Percentiles rank a stretch among this genome's conserved stretches.
These are phyloP conservation scores for Carcina quercana DNA, from an alignment of 2,888 invertebrate species.

Conservation along the genomic window DNA sequence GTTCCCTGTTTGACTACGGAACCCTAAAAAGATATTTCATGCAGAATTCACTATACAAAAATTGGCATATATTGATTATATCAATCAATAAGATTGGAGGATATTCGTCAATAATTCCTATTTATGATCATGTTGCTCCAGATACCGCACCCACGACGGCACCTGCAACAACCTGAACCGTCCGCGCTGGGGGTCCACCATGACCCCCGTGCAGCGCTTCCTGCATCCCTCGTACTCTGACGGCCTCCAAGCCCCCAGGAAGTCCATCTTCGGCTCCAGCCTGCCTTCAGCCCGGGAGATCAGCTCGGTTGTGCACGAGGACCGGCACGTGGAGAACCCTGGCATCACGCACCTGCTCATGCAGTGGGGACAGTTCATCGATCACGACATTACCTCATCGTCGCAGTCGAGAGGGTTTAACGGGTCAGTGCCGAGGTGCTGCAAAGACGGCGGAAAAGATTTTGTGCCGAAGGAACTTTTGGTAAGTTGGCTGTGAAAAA, in stretches of 20 bases:
- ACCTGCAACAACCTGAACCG: conserved; percentile 89
- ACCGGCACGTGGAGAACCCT: conserved; percentile 76
- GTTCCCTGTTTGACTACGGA: no score
- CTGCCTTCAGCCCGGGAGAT: conserved; percentile 86
- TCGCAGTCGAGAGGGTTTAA: conserved; percentile 86
- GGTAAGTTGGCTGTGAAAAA: conserved; percentile 52
- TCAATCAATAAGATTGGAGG: no score
- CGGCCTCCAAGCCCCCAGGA: conserved; percentile 75
- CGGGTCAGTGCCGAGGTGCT: conserved; percentile 86
- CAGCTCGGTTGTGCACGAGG: conserved; percentile 77
- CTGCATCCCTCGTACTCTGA: conserved; percentile 88
- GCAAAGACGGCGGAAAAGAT: conserved; percentile 75
- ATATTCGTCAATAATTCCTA: background rate
- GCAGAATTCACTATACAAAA: no score
- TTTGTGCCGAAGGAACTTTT: conserved; percentile 76
- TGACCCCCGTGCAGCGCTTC: conserved; percentile 88
- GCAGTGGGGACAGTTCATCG: conserved; percentile 94
- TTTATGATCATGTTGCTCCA: conserved; percentile 17
- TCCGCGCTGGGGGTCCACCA: conserved; percentile 86
- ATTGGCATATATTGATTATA: no score
- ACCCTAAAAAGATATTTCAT: no score
- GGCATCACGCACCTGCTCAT: conserved; percentile 86
- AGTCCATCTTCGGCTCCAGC: conserved; percentile 72
- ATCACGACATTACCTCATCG: conserved; percentile 89
- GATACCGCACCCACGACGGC: conserved; percentile 90